phyloP scores from a whole-genome alignment of 92 coral and sea anemone genomes.

The Ricordea florida region DNA sequence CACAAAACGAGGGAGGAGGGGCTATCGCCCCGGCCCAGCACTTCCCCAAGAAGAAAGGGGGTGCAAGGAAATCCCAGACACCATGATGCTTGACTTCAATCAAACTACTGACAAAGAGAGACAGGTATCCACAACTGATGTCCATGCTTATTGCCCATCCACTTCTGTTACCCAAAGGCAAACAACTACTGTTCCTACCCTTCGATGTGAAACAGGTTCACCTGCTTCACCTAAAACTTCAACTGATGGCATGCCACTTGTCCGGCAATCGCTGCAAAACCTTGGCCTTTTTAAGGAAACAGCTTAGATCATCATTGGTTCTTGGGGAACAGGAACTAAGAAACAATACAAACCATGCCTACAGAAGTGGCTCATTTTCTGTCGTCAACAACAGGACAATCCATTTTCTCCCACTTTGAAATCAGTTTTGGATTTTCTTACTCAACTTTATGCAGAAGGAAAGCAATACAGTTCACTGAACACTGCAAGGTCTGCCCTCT shows the following conservation, averaged over 20 bases:
- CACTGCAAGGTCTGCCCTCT: slow-evolving; percentile 53
- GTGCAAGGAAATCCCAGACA: no score
- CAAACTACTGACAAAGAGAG: no score
- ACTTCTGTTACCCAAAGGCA: slow-evolving; percentile 9
- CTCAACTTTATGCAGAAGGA: slow-evolving; percentile 30
- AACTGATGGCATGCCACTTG: slow-evolving; percentile 60
- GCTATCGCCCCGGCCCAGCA: no score
- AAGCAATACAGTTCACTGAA: slow-evolving; percentile 59
- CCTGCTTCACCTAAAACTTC: slow-evolving; percentile 39
- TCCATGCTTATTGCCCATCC: slow-evolving; percentile 31
- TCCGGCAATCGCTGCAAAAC: slow-evolving; percentile 47
- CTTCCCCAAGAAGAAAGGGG: no score
- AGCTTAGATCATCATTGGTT: slow-evolving; percentile 29
- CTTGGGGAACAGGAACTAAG: slow-evolving; percentile 47
- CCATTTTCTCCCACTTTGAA: background rate
- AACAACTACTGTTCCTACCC: slow-evolving; percentile 30
- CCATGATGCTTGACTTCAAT: no score
- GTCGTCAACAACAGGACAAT: slow-evolving; percentile 21
- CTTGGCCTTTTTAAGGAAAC: slow-evolving; percentile 53
- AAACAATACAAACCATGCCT: slow-evolving; percentile 39
- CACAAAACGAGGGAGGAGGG: no score
- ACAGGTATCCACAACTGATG: slow-evolving; percentile 32
- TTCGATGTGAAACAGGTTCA: slow-evolving; percentile 11
- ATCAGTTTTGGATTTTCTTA: slow-evolving; percentile 49
- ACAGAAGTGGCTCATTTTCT: slow-evolving; percentile 38